Base-by-base conservation (phyloP, 2,888 invertebrate genomes). In the Andrena bucephala region DNA sequence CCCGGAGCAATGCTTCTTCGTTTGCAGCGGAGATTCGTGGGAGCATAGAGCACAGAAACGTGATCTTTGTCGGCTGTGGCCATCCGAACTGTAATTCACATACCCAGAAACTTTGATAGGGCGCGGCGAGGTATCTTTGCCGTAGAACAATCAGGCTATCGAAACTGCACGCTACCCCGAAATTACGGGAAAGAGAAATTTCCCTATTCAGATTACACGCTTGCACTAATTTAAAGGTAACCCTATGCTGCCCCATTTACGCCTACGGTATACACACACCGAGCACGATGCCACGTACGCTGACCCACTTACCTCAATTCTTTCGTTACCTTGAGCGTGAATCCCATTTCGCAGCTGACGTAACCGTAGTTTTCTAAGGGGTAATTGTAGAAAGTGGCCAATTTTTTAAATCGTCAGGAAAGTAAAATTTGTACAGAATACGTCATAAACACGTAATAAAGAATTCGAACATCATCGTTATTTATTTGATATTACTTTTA, bases 221-320 rank as follows among this genome's bases (percentile, higher is more conserved):
- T 76, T 59, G 71, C 70, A 73, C 69, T 85, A 84, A 85, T 75
- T 81, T 75, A 71, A 85, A 81, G 83, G 77, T 76, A 77, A 67
- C 76, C 63, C 54, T 33, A 33, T 36, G 66, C 57, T 62, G 75
- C 59, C 71, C 84, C 75, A 82, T 86, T 86, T 88, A 88, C 87
- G 77, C 86, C 81, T 72, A 86, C 84, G 36, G 48, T 68, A 60
- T 77, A 20, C 57, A 57, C 42, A 48, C 72, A 66, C 69, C 60
- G 82, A 69, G 72, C 62, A 79, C 83, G 77, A 73, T 80, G 72
- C 42, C 79, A 72, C 78, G 77, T 72, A 70, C 62, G 13, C 70
- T 81, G 88, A 86, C 88, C 88, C 77, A 85, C 77, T 87, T 87
- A 82, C 89, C 87, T 62, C 84, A 70, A 87, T 89, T 81, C 70